A percentile compares a stretch with the other conserved stretches of the same genome.
Conservation (phyloP, 2,113 vertebrate genomes). For the Bufo bufo region DNA sequence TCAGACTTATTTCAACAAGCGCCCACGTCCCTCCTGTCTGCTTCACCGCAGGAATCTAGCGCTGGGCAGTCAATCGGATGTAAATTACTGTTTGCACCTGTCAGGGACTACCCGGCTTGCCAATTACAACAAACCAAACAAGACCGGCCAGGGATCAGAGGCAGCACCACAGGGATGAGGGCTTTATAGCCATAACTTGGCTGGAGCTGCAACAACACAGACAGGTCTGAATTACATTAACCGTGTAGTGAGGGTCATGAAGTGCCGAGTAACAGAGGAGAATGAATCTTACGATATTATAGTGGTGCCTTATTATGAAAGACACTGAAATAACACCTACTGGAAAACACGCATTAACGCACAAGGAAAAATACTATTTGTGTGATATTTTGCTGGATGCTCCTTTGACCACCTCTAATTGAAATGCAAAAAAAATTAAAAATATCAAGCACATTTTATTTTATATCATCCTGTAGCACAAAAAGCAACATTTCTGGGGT, state of each 20-base stretch:
- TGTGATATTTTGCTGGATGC: too few species aligned
- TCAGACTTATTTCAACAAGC: neutral
- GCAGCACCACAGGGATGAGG: neutral
- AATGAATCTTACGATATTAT: too few species aligned
- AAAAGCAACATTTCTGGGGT: too few species aligned
- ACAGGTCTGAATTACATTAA: neutral
- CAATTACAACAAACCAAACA: conserved; percentile 45
- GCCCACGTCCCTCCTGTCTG: neutral
- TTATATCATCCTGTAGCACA: too few species aligned
- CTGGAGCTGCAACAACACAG: neutral
- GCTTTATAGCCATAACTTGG: neutral
- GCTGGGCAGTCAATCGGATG: neutral
- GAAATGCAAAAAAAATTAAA: neutral
- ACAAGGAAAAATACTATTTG: too few species aligned
- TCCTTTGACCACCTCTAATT: too few species aligned
- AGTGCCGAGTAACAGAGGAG: neutral
- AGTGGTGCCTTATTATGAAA: too few species aligned
- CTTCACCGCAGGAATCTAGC: conserved; percentile 38
- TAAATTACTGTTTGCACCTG: conserved; percentile 32
- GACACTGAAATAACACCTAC: too few species aligned
- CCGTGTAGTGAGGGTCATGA: neutral
- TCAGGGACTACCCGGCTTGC: conserved; percentile 13
- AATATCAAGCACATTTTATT: too few species aligned
- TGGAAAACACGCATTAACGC: too few species aligned
- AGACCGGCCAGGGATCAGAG: conserved; percentile 11